Conservation (phyloP, 1,140 invertebrate species). For the Bombus confusus region DNA sequence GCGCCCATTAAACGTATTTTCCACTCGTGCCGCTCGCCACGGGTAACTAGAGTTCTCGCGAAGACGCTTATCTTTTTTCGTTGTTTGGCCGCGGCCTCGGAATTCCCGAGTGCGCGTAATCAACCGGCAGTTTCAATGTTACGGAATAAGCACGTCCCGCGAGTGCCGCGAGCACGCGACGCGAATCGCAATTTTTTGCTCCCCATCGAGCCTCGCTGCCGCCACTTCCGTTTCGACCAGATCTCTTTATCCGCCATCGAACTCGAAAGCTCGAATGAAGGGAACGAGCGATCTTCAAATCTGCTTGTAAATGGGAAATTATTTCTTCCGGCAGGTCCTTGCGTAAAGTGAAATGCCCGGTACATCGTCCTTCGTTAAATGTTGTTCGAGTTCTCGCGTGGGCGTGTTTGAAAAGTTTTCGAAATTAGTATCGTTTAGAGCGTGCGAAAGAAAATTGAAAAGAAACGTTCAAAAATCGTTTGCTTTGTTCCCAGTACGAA, state of each 20-base stretch:
- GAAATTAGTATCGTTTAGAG: too few species aligned
- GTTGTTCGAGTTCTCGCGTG: too few species aligned
- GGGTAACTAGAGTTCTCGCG: slow-evolving; percentile 9
- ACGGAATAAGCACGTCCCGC: slow-evolving; percentile 9
- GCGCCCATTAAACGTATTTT: slow-evolving; percentile 28
- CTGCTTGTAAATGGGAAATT: neutral
- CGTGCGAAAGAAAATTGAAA: too few species aligned
- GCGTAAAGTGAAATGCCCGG: too few species aligned
- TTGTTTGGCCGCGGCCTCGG: neutral
- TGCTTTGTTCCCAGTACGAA: too few species aligned
- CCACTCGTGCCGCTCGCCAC: neutral
- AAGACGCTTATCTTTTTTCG: slow-evolving; percentile 16
- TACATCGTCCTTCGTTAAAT: too few species aligned
- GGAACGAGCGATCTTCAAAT: neutral
- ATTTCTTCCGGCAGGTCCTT: neutral
- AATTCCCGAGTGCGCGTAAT: slow-evolving; percentile 33
- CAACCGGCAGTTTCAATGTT: slow-evolving; percentile 16
- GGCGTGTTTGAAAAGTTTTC: too few species aligned
- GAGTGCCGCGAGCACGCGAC: neutral
- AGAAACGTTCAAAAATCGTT: too few species aligned
- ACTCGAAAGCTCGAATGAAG: neutral
- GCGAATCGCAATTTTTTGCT: neutral
- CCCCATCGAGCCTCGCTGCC: too few species aligned
- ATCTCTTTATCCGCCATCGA: neutral
- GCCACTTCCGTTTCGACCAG: neutral